These are phyloP conservation scores for Colletes collaris DNA, from an alignment of 2,888 invertebrate species.

Conservation along the genomic window DNA sequence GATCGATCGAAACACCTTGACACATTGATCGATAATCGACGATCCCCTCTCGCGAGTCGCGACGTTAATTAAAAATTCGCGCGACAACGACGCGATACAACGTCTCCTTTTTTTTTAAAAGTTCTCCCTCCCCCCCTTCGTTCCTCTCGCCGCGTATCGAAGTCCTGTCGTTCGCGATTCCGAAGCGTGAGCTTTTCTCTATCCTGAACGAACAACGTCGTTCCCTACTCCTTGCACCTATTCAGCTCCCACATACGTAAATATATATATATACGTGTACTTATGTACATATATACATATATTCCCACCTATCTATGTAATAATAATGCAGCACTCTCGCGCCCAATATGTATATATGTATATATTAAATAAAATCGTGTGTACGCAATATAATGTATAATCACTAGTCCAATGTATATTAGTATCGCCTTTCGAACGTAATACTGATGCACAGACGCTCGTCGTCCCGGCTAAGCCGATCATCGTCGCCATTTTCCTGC, in stretches of 20 bases:
- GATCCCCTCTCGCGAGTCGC: no score
- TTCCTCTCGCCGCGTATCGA: slow-evolving; percentile 34
- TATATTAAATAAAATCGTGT: slow-evolving; percentile 76
- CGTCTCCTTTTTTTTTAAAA: no score
- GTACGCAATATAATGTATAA: slow-evolving; percentile 76
- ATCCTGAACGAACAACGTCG: slow-evolving; percentile 65
- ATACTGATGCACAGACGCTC: slow-evolving; percentile 80
- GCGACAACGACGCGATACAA: neutral
- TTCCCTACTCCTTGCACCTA: slow-evolving; percentile 39
- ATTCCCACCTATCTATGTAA: slow-evolving; percentile 56
- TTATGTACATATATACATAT: slow-evolving; percentile 59
- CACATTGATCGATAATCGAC: no score
- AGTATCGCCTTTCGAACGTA: slow-evolving; percentile 75
- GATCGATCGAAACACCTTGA: neutral
- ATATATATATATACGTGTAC: slow-evolving; percentile 42
- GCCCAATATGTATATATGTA: slow-evolving; percentile 42
- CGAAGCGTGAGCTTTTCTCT: slow-evolving; percentile 28
- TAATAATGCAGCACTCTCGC: slow-evolving; percentile 50
- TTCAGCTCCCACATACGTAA: slow-evolving; percentile 43
- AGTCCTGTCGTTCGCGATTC: slow-evolving; percentile 53
- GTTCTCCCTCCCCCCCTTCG: neutral
- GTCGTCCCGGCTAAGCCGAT: slow-evolving; percentile 69
- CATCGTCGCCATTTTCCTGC: neutral
- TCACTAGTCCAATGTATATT: slow-evolving; percentile 75
- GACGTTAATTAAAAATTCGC: neutral